Evolutionary conservation across 2,797 vertebrate genomes (phyloP).

Genomic region (Dromococcyx pavoninus): DNA sequence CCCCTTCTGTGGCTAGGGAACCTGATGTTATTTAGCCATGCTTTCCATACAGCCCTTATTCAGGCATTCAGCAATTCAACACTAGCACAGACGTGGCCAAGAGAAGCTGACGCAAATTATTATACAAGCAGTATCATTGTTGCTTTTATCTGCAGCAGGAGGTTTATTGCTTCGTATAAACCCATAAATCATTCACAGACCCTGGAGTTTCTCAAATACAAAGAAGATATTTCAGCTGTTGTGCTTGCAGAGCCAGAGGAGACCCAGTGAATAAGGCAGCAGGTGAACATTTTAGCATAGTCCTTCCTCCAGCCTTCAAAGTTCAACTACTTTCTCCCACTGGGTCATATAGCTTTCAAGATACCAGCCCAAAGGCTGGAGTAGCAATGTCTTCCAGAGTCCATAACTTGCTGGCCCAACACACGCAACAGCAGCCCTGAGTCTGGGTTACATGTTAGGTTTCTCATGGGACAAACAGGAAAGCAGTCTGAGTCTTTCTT

Average conservation of each 20-base stretch:
- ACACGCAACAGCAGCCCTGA: background rate
- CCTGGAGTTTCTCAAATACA: constrained; percentile 14
- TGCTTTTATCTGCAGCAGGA: constrained; percentile 1
- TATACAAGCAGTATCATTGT: constrained; percentile 4
- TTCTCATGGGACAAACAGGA: background rate
- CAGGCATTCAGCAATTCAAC: background rate
- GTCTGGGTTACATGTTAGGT: rapidly evolving
- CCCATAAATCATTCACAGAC: background rate
- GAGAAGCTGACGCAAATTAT: background rate
- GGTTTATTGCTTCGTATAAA: constrained; percentile 6
- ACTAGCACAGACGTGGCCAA: background rate
- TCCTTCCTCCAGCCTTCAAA: rapidly evolving
- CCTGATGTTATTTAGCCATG: background rate
- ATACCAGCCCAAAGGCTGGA: background rate
- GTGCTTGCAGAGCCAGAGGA: background rate
- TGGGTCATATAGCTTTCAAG: rapidly evolving
- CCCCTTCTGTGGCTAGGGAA: background rate
- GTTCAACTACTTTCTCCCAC: background rate
- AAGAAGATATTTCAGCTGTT: background rate
- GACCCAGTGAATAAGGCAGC: background rate
- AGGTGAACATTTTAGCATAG: background rate
- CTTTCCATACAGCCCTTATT: background rate
- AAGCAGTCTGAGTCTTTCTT: background rate
- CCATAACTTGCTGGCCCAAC: background rate
- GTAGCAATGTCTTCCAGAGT: background rate